These are phyloP conservation scores for Neocrepidodera transversa DNA, from an alignment of 2,888 invertebrate genomes.

Conservation along the genomic window DNA sequence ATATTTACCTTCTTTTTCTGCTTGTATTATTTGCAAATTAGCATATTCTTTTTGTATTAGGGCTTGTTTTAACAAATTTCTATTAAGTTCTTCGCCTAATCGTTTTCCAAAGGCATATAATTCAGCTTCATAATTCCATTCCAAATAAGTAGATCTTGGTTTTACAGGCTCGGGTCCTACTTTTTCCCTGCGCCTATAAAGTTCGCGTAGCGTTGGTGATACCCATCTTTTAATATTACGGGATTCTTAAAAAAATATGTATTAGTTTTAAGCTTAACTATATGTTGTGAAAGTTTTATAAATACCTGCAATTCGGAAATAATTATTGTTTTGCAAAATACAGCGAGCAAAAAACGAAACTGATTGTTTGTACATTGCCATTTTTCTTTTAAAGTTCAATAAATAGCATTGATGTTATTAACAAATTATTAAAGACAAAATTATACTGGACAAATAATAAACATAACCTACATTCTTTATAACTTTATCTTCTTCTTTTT, in stretches of 20 bases:
- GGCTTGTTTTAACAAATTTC: slow-evolving; percentile 73
- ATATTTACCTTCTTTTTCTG: slow-evolving; percentile 59
- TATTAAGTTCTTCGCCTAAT: slow-evolving; percentile 82
- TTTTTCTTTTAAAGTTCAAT: not conserved
- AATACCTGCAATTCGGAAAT: not conserved
- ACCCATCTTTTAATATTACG: slow-evolving; percentile 69
- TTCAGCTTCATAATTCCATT: slow-evolving; percentile 90
- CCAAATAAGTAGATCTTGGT: slow-evolving; percentile 71
- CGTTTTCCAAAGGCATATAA: slow-evolving; percentile 87
- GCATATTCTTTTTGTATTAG: slow-evolving; percentile 83
- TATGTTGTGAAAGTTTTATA: too few relatives aligned
- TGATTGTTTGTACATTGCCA: not conserved
- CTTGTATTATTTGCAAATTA: slow-evolving; percentile 70
- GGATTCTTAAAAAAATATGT: slow-evolving; percentile 19
- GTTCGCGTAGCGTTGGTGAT: slow-evolving; percentile 70
- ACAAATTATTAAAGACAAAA: too few relatives aligned
- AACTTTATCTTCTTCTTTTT: too few relatives aligned
- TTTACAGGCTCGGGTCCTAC: slow-evolving; percentile 63
- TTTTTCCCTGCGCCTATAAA: slow-evolving; percentile 67
- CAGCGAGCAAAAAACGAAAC: not conserved
- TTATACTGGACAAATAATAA: too few relatives aligned
- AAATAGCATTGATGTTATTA: too few relatives aligned
- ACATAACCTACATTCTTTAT: too few relatives aligned
- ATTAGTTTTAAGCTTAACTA: not conserved
- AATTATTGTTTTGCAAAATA: not conserved